Evolutionary conservation across 2,888 invertebrate genomes (phyloP).

Genomic region (Anthophora plumipes): DNA sequence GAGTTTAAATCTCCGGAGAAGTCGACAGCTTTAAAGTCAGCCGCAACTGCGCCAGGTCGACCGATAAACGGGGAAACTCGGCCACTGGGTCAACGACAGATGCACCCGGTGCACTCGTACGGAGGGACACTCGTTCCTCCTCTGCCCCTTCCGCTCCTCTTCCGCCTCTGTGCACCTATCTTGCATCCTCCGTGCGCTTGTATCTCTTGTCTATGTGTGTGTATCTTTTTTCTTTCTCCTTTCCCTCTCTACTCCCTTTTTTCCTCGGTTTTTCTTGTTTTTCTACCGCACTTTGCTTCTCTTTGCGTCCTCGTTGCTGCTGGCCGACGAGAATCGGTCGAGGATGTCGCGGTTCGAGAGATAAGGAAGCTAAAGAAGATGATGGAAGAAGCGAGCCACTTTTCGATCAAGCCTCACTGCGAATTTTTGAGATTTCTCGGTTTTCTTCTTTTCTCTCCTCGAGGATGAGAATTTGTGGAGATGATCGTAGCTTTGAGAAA

Average conservation of each 20-base stretch:
- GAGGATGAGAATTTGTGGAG: neutral
- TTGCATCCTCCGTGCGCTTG: neutral
- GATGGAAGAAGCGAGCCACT: neutral
- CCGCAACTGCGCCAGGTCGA: constrained; percentile 63
- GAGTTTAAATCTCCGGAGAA: constrained; percentile 45
- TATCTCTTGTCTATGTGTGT: constrained; percentile 3
- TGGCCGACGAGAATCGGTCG: constrained; percentile 26
- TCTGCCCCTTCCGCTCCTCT: neutral
- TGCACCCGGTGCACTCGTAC: constrained; percentile 72
- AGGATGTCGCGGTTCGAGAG: neutral
- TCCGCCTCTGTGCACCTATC: neutral
- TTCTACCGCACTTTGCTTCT: neutral
- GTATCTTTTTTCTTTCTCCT: neutral
- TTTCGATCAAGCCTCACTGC: too few species aligned
- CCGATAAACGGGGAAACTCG: constrained; percentile 74
- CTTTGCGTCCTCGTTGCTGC: neutral
- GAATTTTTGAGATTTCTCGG: too few species aligned
- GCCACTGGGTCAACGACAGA: constrained; percentile 79
- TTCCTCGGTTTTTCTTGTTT: too few species aligned
- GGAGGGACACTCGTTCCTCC: constrained; percentile 51
- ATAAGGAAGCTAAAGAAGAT: neutral
- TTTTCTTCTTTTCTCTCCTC: neutral
- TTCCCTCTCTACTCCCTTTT: too few species aligned
- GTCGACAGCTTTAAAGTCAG: constrained; percentile 65
- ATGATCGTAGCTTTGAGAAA: too few species aligned